Base-by-base conservation (phyloP, 1,140 invertebrate genomes). In the Lithobius niger region DNA sequence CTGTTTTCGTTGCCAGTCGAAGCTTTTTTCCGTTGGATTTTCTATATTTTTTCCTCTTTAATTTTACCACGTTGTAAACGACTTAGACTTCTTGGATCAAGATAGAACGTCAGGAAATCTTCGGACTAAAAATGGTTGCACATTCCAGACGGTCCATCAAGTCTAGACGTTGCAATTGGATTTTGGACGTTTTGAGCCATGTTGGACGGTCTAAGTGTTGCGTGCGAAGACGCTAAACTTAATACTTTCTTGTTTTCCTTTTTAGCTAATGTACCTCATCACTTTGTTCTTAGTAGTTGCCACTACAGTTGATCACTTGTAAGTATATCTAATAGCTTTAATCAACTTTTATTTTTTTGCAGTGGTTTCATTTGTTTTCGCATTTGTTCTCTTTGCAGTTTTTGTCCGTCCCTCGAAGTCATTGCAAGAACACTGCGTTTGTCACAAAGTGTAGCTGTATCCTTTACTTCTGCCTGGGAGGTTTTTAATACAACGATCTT, bases 401-500 rank as follows among this genome's bases (percentile, higher is more conserved):
- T 85, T 61, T 83, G 80, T 64, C 81, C 82, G 24, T 74, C 79
- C 15, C 66, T 87, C 16, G 70, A 79, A 47, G 74, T 80, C 3
- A 82, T 86, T 24, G 76, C 83, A 0, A 69, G 73, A 52, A 73
- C 77, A 16, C 62, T 87, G 51, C 71, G 70, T 42, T 68, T 88
- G 52, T 84, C 81, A 56, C 81, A 86, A 61, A 84, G 81, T 66
- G 74, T 87, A 61, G 84, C 84, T 25, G 25, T 56, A 56, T 52
- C 50, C 50, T 50, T 52, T 56, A 10, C 61, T 56, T n/a, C n/a
- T n/a, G n/a, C n/a, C n/a, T n/a, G n/a, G n/a, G n/a, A n/a, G n/a
- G n/a, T n/a, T n/a, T n/a, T n/a, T 55, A 54, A 66, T 65, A 59
- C 63, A 82, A 79, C 60, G 82, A 36, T 36, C n/a, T 36, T 36